These are phyloP conservation scores for Ornithorhynchus anatinus DNA, from an alignment of 2,113 vertebrate species.

Conservation along the genomic window DNA sequence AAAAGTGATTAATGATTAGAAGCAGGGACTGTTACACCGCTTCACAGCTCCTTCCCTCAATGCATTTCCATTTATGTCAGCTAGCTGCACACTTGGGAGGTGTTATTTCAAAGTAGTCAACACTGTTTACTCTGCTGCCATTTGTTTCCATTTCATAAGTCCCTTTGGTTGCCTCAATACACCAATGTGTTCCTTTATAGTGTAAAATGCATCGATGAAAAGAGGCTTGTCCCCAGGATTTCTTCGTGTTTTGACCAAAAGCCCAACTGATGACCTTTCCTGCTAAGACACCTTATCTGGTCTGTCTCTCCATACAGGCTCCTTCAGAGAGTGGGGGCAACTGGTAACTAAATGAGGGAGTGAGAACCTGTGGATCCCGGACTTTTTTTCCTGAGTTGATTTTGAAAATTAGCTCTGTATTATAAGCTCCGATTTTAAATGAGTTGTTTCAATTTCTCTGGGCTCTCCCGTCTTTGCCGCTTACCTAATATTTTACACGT, in stretches of 20 bases:
- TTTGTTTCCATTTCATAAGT: constrained; percentile 56
- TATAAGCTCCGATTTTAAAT: neutral
- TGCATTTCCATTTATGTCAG: constrained; percentile 51
- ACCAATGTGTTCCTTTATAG: constrained; percentile 20
- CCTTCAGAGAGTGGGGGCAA: neutral
- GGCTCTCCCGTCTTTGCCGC: constrained; percentile 1
- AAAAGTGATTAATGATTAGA: constrained; percentile 64
- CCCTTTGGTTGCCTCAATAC: constrained; percentile 7
- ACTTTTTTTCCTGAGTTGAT: neutral
- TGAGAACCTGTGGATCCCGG: neutral
- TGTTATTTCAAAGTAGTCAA: constrained; percentile 50
- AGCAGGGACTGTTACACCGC: constrained; percentile 45
- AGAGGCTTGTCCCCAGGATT: constrained; percentile 28
- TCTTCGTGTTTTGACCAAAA: constrained; percentile 23
- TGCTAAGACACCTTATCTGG: neutral
- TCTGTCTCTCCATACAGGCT: neutral
- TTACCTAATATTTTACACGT: neutral
- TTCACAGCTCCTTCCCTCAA: constrained; percentile 49
- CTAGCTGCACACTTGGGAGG: constrained; percentile 43
- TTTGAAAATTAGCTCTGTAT: neutral
- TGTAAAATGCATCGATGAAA: constrained; percentile 23
- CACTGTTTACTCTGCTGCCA: constrained; percentile 14
- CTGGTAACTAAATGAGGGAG: neutral
- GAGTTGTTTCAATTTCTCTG: constrained; percentile 25
- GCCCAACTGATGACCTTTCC: constrained; percentile 6